phyloP scores from a whole-genome alignment of 2,113 vertebrate genomes.

The Melanostigma gelatinosum region DNA sequence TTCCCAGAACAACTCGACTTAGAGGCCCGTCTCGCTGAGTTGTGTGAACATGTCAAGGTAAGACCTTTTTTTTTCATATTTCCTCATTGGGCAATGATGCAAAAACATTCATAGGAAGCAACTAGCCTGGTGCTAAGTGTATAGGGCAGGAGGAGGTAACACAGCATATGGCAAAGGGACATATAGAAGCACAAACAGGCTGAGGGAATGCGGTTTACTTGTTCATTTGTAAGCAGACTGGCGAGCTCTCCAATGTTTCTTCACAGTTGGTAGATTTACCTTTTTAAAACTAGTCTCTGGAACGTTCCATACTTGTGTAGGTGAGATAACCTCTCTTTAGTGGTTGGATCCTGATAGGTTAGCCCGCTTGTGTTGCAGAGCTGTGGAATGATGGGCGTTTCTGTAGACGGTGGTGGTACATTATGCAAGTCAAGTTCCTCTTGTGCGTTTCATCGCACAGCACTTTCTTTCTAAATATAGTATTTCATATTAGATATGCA shows the following conservation, averaged over 20 bases:
- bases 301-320: conserved; percentile 3
- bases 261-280: conserved; percentile 2
- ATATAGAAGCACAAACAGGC: not conserved
- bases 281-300: conserved; percentile 2
- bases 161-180: not conserved
- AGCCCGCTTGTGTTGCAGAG: not conserved
- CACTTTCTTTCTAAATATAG: conserved; percentile 8
- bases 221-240: not conserved
- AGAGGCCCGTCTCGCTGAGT: conserved; percentile 90
- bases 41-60: conserved; percentile 98
- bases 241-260: not conserved
- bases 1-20: conserved; percentile 94
- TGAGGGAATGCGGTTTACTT: too few relatives aligned
- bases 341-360: not conserved
- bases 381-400: not conserved
- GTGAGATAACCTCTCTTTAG: not conserved
- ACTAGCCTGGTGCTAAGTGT: not conserved
- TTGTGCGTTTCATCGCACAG: not conserved
- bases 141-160: not conserved
- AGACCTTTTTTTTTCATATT: conserved; percentile 1
- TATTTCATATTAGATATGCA: not conserved
- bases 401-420: not conserved
- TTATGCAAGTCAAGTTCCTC: conserved; percentile 8
- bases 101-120: not conserved
- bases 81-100: not conserved